Conservation (phyloP, 2,888 invertebrate genomes). For the Timandra comae region DNA sequence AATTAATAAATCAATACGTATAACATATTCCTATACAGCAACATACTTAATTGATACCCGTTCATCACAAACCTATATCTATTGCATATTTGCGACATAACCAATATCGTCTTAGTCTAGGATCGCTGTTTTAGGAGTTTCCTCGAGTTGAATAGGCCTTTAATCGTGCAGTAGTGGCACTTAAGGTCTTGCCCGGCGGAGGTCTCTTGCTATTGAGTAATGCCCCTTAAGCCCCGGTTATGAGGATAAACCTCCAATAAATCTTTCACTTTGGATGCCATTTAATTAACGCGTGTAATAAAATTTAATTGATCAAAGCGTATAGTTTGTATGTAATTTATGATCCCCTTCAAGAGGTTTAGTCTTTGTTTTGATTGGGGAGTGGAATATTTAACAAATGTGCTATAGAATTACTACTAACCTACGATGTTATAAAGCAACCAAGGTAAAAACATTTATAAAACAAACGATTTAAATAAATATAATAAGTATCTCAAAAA, state of each 20-base stretch:
- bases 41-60: too few species aligned
- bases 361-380: slow-evolving; percentile 16
- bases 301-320: slow-evolving; percentile 72
- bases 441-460: too few species aligned
- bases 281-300: slow-evolving; percentile 70
- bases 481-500: too few species aligned
- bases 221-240: slow-evolving; percentile 65
- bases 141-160: slow-evolving; percentile 31
- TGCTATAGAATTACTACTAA: too few species aligned
- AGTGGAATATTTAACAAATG: too few species aligned
- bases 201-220: slow-evolving; percentile 49
- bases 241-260: slow-evolving; percentile 73
- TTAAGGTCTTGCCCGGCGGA: slow-evolving; percentile 35
- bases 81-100: too few species aligned
- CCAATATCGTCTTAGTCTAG: too few species aligned
- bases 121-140: slow-evolving; percentile 7
- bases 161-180: slow-evolving; percentile 33
- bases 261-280: slow-evolving; percentile 67
- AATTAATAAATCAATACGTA: too few species aligned
- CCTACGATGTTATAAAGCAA: too few species aligned
- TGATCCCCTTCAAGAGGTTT: slow-evolving; percentile 30
- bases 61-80: too few species aligned
- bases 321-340: slow-evolving; percentile 49
- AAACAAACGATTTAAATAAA: too few species aligned
- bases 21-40: too few species aligned